Conservation (phyloP, 2,113 vertebrate species). For the Struthidea cinerea region DNA sequence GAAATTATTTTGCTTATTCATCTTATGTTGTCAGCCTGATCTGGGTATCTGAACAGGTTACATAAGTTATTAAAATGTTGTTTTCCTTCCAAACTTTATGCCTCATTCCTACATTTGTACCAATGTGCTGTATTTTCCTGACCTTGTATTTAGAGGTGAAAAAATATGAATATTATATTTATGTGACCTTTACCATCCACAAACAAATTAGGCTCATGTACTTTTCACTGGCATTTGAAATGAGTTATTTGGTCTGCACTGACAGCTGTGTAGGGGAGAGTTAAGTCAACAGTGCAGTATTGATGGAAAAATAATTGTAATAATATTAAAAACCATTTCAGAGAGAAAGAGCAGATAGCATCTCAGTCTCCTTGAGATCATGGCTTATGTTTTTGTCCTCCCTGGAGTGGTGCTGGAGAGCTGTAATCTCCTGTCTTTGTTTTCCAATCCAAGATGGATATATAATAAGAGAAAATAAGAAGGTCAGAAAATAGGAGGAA, state of each 20-base stretch:
- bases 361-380: background rate
- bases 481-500: background rate
- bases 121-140: background rate
- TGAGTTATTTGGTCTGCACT: background rate
- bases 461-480: background rate
- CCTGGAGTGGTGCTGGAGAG: background rate
- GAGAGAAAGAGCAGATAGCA: background rate
- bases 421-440: background rate
- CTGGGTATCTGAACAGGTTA: background rate
- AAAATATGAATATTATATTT: background rate
- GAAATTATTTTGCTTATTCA: background rate
- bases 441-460: background rate
- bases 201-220: background rate
- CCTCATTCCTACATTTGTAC: background rate
- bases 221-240: background rate
- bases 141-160: background rate
- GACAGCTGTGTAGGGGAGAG: background rate
- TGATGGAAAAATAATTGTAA: conserved; percentile 5
- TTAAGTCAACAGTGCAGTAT: background rate
- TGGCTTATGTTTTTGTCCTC: background rate
- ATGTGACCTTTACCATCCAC: background rate
- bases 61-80: background rate
- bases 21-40: background rate
- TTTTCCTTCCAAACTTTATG: background rate
- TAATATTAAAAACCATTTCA: background rate